phyloP scores from a whole-genome alignment of 23 tunicate species.

The Clavelina lepadiformis region DNA sequence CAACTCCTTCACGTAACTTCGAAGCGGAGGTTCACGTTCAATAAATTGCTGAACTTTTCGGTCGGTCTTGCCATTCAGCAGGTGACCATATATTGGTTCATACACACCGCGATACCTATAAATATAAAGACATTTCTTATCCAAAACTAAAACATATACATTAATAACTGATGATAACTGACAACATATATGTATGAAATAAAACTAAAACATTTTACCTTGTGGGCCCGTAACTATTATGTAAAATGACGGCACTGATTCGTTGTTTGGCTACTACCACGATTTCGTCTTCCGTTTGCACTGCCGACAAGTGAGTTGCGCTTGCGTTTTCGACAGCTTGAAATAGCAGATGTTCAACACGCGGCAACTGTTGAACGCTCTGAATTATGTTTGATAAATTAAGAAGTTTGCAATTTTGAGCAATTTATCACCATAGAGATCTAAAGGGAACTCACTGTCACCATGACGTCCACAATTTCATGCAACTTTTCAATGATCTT shows the following conservation, averaged over 20 bases:
- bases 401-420: background rate
- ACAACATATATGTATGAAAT: too few species aligned
- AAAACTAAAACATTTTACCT: conserved; percentile 40
- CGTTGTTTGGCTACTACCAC: conserved; percentile 89
- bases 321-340: conserved; percentile 59
- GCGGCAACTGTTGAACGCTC: conserved; percentile 71
- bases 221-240: conserved; percentile 77
- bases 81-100: conserved; percentile 63
- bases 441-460: conserved; percentile 54
- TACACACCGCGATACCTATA: conserved; percentile 67
- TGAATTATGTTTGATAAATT: background rate
- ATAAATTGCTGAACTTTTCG: conserved; percentile 70
- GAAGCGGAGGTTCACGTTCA: conserved; percentile 66
- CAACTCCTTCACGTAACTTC: conserved; percentile 72
- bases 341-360: conserved; percentile 73
- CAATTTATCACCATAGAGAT: too few species aligned
- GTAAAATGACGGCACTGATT: conserved; percentile 50
- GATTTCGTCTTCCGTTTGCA: conserved; percentile 67
- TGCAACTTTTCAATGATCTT: conserved; percentile 34
- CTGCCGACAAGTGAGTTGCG: conserved; percentile 46
- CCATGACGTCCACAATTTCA: conserved; percentile 61
- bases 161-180: background rate
- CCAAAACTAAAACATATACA: background rate
- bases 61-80: conserved; percentile 56
- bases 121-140: background rate